Base-by-base conservation (phyloP, 2,113 vertebrate species). In the Boulengeromyrus knoepffleri region DNA sequence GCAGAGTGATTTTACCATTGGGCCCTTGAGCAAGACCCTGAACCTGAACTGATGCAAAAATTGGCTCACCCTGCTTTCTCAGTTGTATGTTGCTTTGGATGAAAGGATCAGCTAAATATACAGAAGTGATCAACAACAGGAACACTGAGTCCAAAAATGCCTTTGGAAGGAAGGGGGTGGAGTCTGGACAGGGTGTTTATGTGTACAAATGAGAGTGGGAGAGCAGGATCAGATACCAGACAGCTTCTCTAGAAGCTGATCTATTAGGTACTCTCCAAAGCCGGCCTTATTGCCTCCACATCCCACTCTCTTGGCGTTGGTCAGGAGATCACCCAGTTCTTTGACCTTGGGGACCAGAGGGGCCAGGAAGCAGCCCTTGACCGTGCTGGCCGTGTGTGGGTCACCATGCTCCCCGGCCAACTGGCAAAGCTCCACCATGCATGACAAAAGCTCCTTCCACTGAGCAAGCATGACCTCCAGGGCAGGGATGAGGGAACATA, bases 241-340 rank as follows among this genome's bases (percentile, higher is more conserved):
- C 58, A 96, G 93, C 90, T 96, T 95, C 45, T 94, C 93, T 89
- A 96, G 95, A 62, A 96, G 89, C 74, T 94, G 94, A 85, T 96
- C 94, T 89, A 96, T 94, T 17, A 97, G 94, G 89, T 96, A 96
- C 93, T 97, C 96, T 89, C 95, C 96, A n/a, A 96, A 95, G 90
- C 95, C 93, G 3, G 91, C 90, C 77, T 93, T 91, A 46, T 96
- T 94, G 10, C 83, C 90, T 84, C 93, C 94, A 56, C 96, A 97
- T 90, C 95, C 96, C 91, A 95, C 92, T 91, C 93, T 94, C n/a
- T 90, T 93, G 70, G 95, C 95, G 1, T 94, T 96, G 92, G 95
- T 96, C 89, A 97, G 89, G 0, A 97, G 94, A 93, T 96, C 96
- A 90, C 96, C 96, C 90, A 95, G 90, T 52, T 96, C 90, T 92